Evolutionary conservation across 2,797 vertebrate genomes (phyloP).

Genomic region (Amazona finschi): DNA sequence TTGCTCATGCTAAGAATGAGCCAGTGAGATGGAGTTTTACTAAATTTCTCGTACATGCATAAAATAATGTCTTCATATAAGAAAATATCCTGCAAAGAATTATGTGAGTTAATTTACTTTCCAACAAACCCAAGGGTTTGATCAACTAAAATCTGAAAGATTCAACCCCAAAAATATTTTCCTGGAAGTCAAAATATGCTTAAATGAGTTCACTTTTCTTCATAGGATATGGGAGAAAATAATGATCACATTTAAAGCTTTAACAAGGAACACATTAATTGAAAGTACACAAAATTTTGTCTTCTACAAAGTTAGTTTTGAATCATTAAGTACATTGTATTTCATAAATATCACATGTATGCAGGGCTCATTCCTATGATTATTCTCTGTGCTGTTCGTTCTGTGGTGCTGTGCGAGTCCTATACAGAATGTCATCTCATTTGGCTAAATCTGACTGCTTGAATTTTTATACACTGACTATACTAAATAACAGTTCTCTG

Average conservation of each 20-base stretch:
- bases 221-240: not conserved
- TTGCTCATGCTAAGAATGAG: not conserved
- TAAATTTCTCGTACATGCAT: not conserved
- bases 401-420: not conserved
- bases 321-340: not conserved
- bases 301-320: slow-evolving; percentile 33
- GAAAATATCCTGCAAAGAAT: not conserved
- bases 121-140: not conserved
- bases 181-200: not conserved
- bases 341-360: not conserved
- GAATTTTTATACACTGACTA: not conserved
- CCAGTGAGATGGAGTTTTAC: not conserved
- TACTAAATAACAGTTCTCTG: not conserved
- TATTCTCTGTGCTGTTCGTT: not conserved
- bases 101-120: not conserved
- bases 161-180: not conserved
- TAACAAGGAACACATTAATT: slow-evolving; percentile 24
- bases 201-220: slow-evolving; percentile 25
- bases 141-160: not conserved
- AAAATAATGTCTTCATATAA: not conserved
- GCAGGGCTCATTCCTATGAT: not conserved
- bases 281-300: slow-evolving; percentile 19
- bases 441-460: not conserved
- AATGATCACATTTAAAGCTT: not conserved
- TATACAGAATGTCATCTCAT: not conserved